Percentiles rank a stretch among this genome's conserved stretches.
Conservation (phyloP, 2,888 invertebrate species). For the Hirtodrosophila confusa region DNA sequence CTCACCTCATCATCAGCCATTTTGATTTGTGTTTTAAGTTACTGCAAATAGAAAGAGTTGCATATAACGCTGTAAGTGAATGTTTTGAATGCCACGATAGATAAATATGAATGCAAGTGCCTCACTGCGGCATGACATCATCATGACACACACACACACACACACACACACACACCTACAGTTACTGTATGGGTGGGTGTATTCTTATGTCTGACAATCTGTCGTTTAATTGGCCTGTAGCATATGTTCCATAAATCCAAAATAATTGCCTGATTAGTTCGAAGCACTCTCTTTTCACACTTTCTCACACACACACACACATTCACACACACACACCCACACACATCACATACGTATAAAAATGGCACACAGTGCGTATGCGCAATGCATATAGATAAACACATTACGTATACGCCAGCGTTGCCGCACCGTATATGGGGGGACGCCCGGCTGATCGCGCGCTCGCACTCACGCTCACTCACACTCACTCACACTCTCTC, state of each 20-base stretch:
- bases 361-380: slow-evolving; percentile 65
- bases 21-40: slow-evolving; percentile 85
- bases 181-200: slow-evolving; percentile 10
- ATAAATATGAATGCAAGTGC: slow-evolving; percentile 25
- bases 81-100: slow-evolving; percentile 1
- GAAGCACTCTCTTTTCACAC: slow-evolving; percentile 10
- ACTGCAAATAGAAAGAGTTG: slow-evolving; percentile 67
- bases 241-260: slow-evolving; percentile 54
- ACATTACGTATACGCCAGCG: slow-evolving; percentile 69
- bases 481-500: background rate
- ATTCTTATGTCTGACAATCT: slow-evolving; percentile 17
- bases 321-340: slow-evolving; percentile 2
- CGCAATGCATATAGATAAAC: slow-evolving; percentile 55
- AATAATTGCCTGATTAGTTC: slow-evolving; percentile 34
- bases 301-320: slow-evolving; percentile 1
- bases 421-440: slow-evolving; percentile 70
- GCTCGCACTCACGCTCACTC: background rate
- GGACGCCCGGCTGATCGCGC: slow-evolving; percentile 38
- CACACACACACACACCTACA: background rate
- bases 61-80: slow-evolving; percentile 12
- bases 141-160: background rate
- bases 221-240: slow-evolving; percentile 30
- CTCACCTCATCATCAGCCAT: slow-evolving; percentile 98
- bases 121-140: slow-evolving; percentile 32
- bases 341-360: slow-evolving; percentile 1